Evolutionary conservation across 2,113 vertebrate species (phyloP), one percentile per base, ranked within the genome.

Genomic region (Plecturocebus donacophilus): DNA sequence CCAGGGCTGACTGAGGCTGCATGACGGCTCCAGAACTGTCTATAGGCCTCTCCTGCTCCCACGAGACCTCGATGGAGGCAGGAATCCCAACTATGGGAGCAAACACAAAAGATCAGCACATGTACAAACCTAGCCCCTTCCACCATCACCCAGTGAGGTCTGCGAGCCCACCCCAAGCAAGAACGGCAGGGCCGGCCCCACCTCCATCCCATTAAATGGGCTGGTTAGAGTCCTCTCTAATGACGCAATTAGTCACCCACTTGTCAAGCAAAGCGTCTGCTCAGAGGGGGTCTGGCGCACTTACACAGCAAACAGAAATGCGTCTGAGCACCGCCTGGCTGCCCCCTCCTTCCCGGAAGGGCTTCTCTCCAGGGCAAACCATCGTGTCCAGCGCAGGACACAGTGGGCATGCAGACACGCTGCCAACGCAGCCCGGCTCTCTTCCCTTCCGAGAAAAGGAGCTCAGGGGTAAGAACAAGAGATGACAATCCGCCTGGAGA

Each of bases 211-310:
- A 64, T 64, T 64, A 32, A 64, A 64, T 30, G 27, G 79, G 70
- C 81, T 73, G 87, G 35, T 83, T 19, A 83, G 88, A 90, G 61
- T n/a, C 79, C 42, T 25, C 68, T 80, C 90, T 77, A 76, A 84
- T 56, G 80, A 84, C 89, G 75, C 93, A 85, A 95, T 95, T 79
- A 94, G 89, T 94, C 95, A 97, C 42, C 77, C 66, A 14, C 86
- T 64, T 87, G 93, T 94, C 96, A 91, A 93, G 93, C 93, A 54
- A 66, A 91, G 85, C 23, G 27, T 87, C 76, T 35, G 86, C 77
- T 66, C 49, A 21, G 58, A 87, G 45, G 19, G 66, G 91, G 30
- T 84, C 82, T 61, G 73, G 86, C 66, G 14, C 84, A 25, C 64
- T 70, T 52, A 32, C 35, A 90, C 54, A 47, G 87, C 64, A 45